phyloP scores from a whole-genome alignment of 2,113 vertebrate species.

The Vulpes vulpes region DNA sequence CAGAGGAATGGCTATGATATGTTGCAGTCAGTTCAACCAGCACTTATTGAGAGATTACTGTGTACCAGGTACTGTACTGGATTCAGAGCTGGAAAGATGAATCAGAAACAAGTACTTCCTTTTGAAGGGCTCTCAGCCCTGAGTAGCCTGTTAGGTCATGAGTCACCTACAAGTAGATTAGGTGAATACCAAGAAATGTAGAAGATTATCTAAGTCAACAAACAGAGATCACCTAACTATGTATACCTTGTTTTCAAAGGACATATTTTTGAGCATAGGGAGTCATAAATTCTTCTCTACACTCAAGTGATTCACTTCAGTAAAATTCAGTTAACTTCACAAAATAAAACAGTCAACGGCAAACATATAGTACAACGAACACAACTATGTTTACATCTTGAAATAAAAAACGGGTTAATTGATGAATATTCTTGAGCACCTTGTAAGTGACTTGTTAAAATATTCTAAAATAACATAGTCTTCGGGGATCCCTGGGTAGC shows the following conservation, averaged over 20 bases:
- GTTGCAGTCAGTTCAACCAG: neutral
- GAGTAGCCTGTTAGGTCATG: neutral
- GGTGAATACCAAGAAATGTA: neutral
- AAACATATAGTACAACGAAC: neutral
- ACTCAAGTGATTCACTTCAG: neutral
- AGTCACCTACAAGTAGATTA: slow-evolving; percentile 17
- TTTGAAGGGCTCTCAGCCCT: neutral
- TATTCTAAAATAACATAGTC: neutral
- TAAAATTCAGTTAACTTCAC: neutral
- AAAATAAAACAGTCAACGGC: neutral
- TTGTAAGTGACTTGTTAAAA: neutral
- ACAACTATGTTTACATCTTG: neutral
- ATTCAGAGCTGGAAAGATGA: neutral
- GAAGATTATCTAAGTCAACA: neutral
- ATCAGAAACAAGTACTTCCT: neutral
- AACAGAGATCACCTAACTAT: neutral
- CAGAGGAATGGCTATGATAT: neutral
- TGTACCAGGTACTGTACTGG: neutral
- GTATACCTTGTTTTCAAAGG: neutral
- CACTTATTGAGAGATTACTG: neutral
- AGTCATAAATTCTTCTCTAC: neutral
- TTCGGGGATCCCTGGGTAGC: no score
- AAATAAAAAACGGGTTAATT: neutral
- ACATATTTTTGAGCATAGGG: neutral
- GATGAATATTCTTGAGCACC: neutral